Conservation (phyloP, 1,140 invertebrate genomes). For the Orchesella cincta region DNA sequence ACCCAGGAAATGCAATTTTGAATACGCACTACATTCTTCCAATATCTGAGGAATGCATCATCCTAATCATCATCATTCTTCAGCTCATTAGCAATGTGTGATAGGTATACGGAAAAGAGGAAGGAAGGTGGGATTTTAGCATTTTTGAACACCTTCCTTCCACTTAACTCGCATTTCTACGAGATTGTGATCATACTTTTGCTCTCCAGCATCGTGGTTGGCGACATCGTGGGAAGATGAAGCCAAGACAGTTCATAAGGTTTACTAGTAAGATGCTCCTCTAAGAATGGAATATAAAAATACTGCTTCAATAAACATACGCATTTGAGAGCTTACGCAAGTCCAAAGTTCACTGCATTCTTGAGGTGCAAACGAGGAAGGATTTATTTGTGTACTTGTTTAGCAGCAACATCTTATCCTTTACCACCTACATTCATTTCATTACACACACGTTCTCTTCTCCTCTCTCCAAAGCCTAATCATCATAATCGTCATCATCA, state of each 20-base stretch:
- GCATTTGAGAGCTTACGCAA: too few relatives aligned
- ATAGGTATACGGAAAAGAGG: neutral
- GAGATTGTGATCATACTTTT: neutral
- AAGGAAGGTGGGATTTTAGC: neutral
- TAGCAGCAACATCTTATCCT: neutral
- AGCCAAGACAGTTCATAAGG: neutral
- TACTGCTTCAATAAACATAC: neutral
- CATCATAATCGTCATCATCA: neutral
- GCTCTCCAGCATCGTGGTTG: neutral
- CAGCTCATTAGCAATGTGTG: neutral
- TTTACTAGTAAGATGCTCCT: neutral
- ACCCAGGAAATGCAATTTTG: too few relatives aligned
- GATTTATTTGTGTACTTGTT: conserved; percentile 10
- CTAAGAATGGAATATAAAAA: neutral
- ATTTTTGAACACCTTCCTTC: neutral
- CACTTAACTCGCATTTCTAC: neutral
- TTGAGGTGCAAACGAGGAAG: conserved; percentile 18
- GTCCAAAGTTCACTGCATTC: neutral
- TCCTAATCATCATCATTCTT: neutral
- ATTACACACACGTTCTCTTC: neutral
- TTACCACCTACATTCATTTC: neutral
- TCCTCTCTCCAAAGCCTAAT: neutral
- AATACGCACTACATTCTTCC: too few relatives aligned
- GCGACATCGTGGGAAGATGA: neutral
- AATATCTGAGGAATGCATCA: neutral